Evolutionary conservation across 1,140 invertebrate species (phyloP), one percentile per base, ranked within the genome.

Genomic region (Drosophila ohnishii): DNA sequence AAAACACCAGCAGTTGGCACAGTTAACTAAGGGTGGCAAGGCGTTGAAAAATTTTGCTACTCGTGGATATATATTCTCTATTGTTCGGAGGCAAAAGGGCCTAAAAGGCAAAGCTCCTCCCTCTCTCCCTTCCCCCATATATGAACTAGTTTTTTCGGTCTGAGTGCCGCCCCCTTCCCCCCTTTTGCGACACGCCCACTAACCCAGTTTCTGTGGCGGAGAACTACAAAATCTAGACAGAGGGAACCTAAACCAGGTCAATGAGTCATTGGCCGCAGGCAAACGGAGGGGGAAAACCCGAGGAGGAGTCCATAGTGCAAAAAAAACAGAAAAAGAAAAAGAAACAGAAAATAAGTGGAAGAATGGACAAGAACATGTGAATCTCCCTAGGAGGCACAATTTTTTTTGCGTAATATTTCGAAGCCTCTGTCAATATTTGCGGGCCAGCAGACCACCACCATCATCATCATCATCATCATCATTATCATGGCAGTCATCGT

Each of bases 401-500:
- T 37, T 76, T 76, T 86, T 86, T 82, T 87, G 73, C 79, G 76
- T 88, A 83, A 87, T 82, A 88, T 87, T 87, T 87, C 61, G 80
- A 88, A 83, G 83, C 84, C 84, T 88, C 84, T 87, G 84, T 87
- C 84, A 87, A 87, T 87, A 87, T 87, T 87, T 87, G 83, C 79
- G 51, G 71, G 70, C 51, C 75, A 86, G 64, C 63, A 35, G 13
- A 64, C 73, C 64, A 45, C 55, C 80, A 62, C 55, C 64, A 40
- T 22, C 53, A 57, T 47, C 25, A 45, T 35, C 19, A 19, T 19
- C 30, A 44, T 22, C 28, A 37, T 30, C 55, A 69, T 39, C 47
- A 40, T 32, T 7, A 37, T 44, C 59, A 32, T 63, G 22, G 37
- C 48, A 51, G 48, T 51, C 65, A 66, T 70, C 32, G 32, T 69